Evolutionary conservation across 53 echinoderm and acorn worm genomes (phyloP).

Genomic region (Astropecten irregularis): DNA sequence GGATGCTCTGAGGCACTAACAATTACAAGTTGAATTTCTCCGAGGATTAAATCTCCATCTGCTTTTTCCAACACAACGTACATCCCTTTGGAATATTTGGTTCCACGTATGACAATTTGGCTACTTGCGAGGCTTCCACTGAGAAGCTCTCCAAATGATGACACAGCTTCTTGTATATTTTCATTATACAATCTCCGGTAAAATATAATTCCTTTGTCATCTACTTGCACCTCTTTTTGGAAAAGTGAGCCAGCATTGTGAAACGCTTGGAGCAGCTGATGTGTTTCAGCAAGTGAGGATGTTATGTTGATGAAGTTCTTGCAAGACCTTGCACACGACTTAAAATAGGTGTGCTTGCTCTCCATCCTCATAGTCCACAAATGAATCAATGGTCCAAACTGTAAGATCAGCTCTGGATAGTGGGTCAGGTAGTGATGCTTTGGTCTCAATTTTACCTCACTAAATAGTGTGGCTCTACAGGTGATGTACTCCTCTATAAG

Average conservation of each 20-base stretch:
- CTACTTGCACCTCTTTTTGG: slow-evolving; percentile 6
- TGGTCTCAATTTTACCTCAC: slow-evolving; percentile 31
- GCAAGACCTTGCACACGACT: slow-evolving; percentile 17
- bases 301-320: slow-evolving; percentile 66
- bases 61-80: neutral
- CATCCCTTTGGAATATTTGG: slow-evolving; percentile 35
- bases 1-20: neutral
- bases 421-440: slow-evolving; percentile 69
- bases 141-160: neutral
- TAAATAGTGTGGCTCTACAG: slow-evolving; percentile 43
- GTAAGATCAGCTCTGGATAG: slow-evolving; percentile 25
- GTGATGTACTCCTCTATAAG: slow-evolving; percentile 65
- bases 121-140: neutral
- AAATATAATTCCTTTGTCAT: neutral
- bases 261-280: slow-evolving; percentile 68
- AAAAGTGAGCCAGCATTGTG: slow-evolving; percentile 54
- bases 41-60: slow-evolving; percentile 7
- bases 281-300: slow-evolving; percentile 51
- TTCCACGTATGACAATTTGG: slow-evolving; percentile 23
- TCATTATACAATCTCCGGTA: slow-evolving; percentile 18
- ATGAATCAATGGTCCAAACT: slow-evolving; percentile 49
- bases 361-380: slow-evolving; percentile 63
- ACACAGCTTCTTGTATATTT: slow-evolving; percentile 31
- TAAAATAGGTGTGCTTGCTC: slow-evolving; percentile 53
- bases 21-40: slow-evolving; percentile 1